Base-by-base conservation (phyloP, 2,888 invertebrate species). In the Dione juno region DNA sequence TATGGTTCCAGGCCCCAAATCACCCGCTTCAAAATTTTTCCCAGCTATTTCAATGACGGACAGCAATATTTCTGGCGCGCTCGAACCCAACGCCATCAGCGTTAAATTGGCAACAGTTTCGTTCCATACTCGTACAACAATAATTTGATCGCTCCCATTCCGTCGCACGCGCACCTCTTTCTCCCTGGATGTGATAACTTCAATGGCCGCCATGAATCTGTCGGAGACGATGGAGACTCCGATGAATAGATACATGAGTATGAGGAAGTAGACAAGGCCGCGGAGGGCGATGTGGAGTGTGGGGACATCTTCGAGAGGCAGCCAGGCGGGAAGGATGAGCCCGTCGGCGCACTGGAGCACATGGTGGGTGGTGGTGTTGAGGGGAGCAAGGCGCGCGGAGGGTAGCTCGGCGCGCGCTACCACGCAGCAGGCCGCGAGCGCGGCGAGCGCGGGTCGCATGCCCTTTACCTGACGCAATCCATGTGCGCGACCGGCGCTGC, bases 191-290 rank as follows among this genome's bases (percentile, higher is more conserved):
- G 99, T 99, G 87, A 99, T 99, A 78, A 98, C 99, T 94, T 99
- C 99, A 86, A 99, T 99, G 81, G 99, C 97, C 53, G 98, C 98
- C 99, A 99, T 99, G 93, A 99, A 99, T 72, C 99, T 96, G 88
- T 99, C 99, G 78, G 99, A 99, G 77, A 99, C 97, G 87, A 99
- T 99, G 79, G 99, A 99, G 58, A 99, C 99, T 69, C 99, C 99
- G 84, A 99, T 97, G 94, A 99, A 99, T 86, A 99, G 95, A 89
- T 99, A 99, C 81, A 97, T 93, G 88, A 99, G 95, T 59, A 95
- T 92, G 65, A 97, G 79, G 92, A 99, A 98, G 93, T 99, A 99
- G 74, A 98, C 96, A 75, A 96, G 82, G 54, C 99, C 99, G 41
- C 99, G 95, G 72, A 97, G 94, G 75, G 97, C 94, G 75, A 97